A percentile compares a stretch with the other conserved stretches of the same genome.
phyloP scores from a whole-genome alignment of 2,113 vertebrate genomes.

The Microtus richardsoni region DNA sequence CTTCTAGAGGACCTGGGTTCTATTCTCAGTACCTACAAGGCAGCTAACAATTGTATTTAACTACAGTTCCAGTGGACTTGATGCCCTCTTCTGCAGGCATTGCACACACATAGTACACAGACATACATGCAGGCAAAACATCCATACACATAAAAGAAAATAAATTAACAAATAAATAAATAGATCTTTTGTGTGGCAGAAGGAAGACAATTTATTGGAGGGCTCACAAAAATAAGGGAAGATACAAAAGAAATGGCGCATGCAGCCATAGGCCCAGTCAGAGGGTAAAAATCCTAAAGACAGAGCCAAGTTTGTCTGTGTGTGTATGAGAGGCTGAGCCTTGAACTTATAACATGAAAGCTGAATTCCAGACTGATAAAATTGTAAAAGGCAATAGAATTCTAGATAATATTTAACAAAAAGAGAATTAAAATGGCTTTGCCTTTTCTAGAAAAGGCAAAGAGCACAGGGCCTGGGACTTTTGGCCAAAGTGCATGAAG shows the following conservation, averaged over 20 bases:
- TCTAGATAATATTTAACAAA: neutral
- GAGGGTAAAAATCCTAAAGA: neutral
- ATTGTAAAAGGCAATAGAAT: neutral
- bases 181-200: neutral
- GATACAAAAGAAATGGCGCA: neutral
- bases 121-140: neutral
- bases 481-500: neutral
- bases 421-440: neutral
- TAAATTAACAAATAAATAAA: neutral
- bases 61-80: neutral
- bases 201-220: neutral
- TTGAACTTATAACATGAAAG: neutral
- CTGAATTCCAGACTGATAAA: neutral
- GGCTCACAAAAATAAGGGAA: neutral
- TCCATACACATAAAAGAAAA: neutral
- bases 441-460: neutral
- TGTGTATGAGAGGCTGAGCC: neutral
- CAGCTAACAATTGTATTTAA: neutral
- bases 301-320: neutral
- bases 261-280: neutral
- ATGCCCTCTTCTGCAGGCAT: neutral
- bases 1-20: neutral
- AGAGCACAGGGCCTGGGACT: neutral
- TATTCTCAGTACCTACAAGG: neutral
- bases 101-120: neutral